phyloP scores from a whole-genome alignment of 1,140 invertebrate species.

The Prorops nasuta region DNA sequence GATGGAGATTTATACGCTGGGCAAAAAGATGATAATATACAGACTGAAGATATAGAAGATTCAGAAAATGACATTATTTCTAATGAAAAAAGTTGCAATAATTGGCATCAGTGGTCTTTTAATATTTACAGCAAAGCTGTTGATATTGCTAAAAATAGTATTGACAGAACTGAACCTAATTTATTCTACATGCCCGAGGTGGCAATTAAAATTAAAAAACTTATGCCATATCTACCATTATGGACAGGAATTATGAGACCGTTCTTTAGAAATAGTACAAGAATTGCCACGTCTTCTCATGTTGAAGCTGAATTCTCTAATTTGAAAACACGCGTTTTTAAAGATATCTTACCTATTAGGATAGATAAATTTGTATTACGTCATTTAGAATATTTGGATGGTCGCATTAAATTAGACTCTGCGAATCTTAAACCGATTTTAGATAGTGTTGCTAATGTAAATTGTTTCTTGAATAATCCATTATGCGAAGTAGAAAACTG shows the following conservation, averaged over 20 bases:
- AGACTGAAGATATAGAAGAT: too few relatives aligned
- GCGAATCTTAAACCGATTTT: constrained; percentile 7
- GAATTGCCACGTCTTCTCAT: constrained; percentile 14
- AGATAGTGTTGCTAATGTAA: constrained; percentile 12
- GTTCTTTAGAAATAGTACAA: constrained; percentile 4
- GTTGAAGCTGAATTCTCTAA: constrained; percentile 14
- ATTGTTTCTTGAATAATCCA: neutral
- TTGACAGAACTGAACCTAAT: constrained; percentile 6
- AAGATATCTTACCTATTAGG: constrained; percentile 12
- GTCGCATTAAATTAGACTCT: constrained; percentile 5
- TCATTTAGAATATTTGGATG: constrained; percentile 13
- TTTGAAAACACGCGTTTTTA: constrained; percentile 11
- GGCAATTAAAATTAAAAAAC: constrained; percentile 3
- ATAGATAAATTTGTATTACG: constrained; percentile 16
- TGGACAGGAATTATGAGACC: constrained; percentile 13
- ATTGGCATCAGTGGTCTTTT: constrained; percentile 3
- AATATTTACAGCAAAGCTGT: neutral
- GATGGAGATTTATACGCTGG: constrained; percentile 1
- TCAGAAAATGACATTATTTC: neutral
- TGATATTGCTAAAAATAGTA: constrained; percentile 1
- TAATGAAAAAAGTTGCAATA: neutral
- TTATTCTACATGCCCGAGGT: constrained; percentile 10
- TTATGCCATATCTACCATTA: constrained; percentile 10
- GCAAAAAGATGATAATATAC: neutral
- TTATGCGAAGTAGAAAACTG: constrained; percentile 1